A percentile compares a stretch with the other conserved stretches of the same genome.
Conservation (phyloP, 2,113 vertebrate genomes). For the Bostrychus sinensis region DNA sequence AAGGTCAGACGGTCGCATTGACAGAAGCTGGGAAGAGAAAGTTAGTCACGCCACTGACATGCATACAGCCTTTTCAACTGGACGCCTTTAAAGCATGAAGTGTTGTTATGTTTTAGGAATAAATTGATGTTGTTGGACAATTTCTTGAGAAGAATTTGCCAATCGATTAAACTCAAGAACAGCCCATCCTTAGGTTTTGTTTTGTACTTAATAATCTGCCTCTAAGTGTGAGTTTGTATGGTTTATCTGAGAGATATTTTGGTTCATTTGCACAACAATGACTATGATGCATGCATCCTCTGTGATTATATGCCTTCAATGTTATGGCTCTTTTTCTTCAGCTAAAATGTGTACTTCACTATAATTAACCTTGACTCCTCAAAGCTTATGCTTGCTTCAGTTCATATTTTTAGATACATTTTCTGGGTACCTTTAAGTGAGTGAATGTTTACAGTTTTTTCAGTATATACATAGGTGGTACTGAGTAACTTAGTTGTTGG, state of each 20-base stretch:
- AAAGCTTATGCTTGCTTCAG: too few species aligned
- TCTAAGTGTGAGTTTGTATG: neutral
- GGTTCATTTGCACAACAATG: neutral
- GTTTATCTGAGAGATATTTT: neutral
- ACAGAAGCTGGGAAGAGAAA: conserved; percentile 12
- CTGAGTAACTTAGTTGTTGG: too few species aligned
- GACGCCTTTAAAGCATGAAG: conserved; percentile 15
- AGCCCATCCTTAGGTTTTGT: neutral
- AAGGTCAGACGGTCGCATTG: conserved; percentile 20
- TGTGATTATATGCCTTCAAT: conserved; percentile 16
- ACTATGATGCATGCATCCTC: neutral
- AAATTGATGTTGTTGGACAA: conserved; percentile 14
- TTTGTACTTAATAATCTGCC: conserved; percentile 19
- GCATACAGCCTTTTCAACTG: conserved; percentile 15
- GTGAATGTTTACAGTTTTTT: too few species aligned
- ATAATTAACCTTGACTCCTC: neutral
- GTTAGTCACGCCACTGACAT: conserved; percentile 6
- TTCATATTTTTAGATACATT: too few species aligned
- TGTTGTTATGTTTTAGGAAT: neutral
- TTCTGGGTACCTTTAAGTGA: too few species aligned
- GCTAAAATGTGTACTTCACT: neutral
- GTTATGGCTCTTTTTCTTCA: neutral
- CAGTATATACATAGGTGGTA: too few species aligned
- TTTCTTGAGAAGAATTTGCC: conserved; percentile 29
- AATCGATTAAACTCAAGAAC: conserved; percentile 12